phyloP scores from a whole-genome alignment of 1,140 invertebrate species.

The Drosophila triauraria region DNA sequence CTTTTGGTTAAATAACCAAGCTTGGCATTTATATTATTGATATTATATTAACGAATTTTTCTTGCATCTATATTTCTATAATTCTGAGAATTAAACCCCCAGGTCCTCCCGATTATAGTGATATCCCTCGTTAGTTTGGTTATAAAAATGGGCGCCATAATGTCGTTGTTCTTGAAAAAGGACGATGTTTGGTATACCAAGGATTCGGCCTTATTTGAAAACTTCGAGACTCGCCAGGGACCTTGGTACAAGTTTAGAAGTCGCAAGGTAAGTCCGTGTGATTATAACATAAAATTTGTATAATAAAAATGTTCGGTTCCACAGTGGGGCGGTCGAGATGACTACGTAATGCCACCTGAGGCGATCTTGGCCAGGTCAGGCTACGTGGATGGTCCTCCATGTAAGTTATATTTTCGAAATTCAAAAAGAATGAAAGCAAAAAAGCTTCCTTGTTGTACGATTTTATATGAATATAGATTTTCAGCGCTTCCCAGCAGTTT shows the following conservation, averaged over 20 bases:
- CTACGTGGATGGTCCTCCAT: conserved; percentile 22
- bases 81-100: too few relatives aligned
- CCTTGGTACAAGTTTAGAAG: not conserved
- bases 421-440: not conserved
- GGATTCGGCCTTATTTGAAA: not conserved
- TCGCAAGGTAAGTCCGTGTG: not conserved
- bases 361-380: conserved; percentile 41
- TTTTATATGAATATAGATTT: not conserved
- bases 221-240: conserved; percentile 13
- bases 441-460: not conserved
- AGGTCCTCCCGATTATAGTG: conserved; percentile 10
- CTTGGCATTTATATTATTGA: not conserved
- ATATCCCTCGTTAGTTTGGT: not conserved
- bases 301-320: not conserved
- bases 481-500: conserved; percentile 36
- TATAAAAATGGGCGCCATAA: not conserved
- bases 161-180: not conserved
- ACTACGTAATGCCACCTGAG: conserved; percentile 47
- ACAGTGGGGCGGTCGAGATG: conserved; percentile 11
- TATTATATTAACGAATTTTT: too few relatives aligned
- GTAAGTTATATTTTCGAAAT: conserved; percentile 26
- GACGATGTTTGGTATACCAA: conserved; percentile 21
- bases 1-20: not conserved
- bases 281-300: too few relatives aligned
- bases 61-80: too few relatives aligned